Conservation (phyloP, 2,797 vertebrate species). For the Morelia viridis region DNA sequence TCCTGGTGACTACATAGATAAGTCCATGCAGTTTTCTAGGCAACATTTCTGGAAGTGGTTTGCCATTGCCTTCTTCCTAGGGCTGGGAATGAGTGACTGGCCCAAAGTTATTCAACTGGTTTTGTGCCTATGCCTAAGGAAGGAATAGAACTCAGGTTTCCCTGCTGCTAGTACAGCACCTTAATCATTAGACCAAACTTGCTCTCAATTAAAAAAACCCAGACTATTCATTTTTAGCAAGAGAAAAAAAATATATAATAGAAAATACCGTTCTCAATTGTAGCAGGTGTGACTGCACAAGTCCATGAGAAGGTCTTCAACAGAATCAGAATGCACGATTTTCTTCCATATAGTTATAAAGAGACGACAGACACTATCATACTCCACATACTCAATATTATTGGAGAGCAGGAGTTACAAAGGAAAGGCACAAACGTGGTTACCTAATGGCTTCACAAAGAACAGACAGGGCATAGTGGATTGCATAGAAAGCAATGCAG, state of each 20-base stretch:
- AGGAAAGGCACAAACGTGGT: not conserved
- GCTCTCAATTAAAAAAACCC: not conserved
- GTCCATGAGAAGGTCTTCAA: not conserved
- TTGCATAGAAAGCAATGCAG: not conserved
- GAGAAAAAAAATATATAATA: not conserved
- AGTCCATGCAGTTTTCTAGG: not conserved
- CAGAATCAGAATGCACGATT: not conserved
- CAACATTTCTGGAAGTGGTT: not conserved
- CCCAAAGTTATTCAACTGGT: not conserved
- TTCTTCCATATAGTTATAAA: not conserved
- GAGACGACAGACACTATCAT: not conserved
- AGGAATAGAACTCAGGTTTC: not conserved
- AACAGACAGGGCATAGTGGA: not conserved
- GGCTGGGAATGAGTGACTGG: not conserved
- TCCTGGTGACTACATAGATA: not conserved
- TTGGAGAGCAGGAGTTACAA: not conserved
- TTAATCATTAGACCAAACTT: not conserved
- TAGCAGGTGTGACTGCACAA: not conserved
- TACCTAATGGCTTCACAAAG: not conserved
- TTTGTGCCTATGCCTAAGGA: not conserved
- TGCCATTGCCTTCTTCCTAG: not conserved
- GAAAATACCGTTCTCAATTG: not conserved
- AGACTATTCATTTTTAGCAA: not conserved
- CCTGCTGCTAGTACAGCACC: not conserved
- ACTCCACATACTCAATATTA: not conserved